A percentile compares a stretch with the other conserved stretches of the same genome.
Conservation (phyloP, 2,797 vertebrate genomes). For the Oryzias dopingdopingensis region DNA sequence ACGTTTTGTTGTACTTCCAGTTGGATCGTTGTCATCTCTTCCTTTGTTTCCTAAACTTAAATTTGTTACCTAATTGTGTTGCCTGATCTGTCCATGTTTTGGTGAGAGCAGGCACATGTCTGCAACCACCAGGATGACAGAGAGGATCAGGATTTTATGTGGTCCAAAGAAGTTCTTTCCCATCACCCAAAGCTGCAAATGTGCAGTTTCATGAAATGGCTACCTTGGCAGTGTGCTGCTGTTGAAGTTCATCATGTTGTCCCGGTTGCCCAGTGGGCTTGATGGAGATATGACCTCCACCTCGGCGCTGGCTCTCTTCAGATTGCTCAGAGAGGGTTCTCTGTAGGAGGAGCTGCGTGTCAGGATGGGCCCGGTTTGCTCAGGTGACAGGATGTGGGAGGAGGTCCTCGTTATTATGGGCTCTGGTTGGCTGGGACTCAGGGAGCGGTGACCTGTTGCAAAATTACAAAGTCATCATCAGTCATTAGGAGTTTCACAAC, state of each 20-base stretch:
- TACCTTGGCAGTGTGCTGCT: conserved; percentile 91
- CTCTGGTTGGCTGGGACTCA: conserved; percentile 65
- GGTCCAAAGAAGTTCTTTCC: too few relatives aligned
- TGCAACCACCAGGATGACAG: too few relatives aligned
- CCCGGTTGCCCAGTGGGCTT: conserved; percentile 86
- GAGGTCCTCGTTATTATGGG: conserved; percentile 67
- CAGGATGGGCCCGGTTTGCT: conserved; percentile 79
- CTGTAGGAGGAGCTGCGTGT: conserved; percentile 83
- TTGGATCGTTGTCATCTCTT: too few relatives aligned
- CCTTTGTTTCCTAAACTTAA: too few relatives aligned
- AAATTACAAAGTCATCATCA: conserved; percentile 3
- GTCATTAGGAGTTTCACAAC: background rate
- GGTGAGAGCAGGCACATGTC: too few relatives aligned
- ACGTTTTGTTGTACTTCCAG: too few relatives aligned
- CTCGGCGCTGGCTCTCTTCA: conserved; percentile 90
- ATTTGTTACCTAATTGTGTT: too few relatives aligned
- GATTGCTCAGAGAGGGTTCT: conserved; percentile 84
- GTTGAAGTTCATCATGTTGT: conserved; percentile 90
- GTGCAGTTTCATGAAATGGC: too few relatives aligned
- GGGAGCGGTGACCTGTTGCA: conserved; percentile 55
- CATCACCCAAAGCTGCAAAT: too few relatives aligned
- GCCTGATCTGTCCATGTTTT: too few relatives aligned
- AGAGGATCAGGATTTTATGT: too few relatives aligned
- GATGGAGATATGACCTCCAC: conserved; percentile 89
- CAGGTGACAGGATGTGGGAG: conserved; percentile 72